Conservation (phyloP, 2,113 vertebrate species). For the Nicator chloris region DNA sequence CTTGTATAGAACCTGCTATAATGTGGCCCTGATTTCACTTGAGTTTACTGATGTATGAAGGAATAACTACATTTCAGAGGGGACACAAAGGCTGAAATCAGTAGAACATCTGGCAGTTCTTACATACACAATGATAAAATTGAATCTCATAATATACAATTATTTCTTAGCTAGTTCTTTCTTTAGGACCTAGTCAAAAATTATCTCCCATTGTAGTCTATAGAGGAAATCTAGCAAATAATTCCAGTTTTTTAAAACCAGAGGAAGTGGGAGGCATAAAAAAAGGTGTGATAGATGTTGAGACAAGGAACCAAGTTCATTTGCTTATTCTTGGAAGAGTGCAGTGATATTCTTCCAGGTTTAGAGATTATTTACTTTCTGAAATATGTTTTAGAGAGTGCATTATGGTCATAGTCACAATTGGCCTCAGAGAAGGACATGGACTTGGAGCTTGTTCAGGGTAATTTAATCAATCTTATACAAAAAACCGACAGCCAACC, state of each 20-base stretch:
- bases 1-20: not conserved
- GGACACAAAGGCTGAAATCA: not conserved
- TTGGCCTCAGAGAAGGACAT: constrained; percentile 34
- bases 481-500: constrained; percentile 37
- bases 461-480: constrained; percentile 59
- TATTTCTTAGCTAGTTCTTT: not conserved
- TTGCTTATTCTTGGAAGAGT: constrained; percentile 17
- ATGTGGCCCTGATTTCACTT: not conserved
- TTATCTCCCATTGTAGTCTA: not conserved
- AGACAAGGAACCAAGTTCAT: not conserved
- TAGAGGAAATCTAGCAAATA: not conserved
- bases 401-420: constrained; percentile 31
- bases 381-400: constrained; percentile 25
- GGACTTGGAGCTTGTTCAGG: constrained; percentile 37
- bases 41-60: not conserved
- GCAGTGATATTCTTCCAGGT: not conserved
- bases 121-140: not conserved
- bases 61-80: not conserved
- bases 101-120: not conserved
- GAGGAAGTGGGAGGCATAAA: not conserved
- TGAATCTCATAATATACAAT: not conserved
- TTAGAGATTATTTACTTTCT: constrained; percentile 37
- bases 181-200: not conserved
- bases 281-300: not conserved
- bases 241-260: not conserved